phyloP scores from a whole-genome alignment of 2,113 vertebrate species.

The Prunella fulvescens region DNA sequence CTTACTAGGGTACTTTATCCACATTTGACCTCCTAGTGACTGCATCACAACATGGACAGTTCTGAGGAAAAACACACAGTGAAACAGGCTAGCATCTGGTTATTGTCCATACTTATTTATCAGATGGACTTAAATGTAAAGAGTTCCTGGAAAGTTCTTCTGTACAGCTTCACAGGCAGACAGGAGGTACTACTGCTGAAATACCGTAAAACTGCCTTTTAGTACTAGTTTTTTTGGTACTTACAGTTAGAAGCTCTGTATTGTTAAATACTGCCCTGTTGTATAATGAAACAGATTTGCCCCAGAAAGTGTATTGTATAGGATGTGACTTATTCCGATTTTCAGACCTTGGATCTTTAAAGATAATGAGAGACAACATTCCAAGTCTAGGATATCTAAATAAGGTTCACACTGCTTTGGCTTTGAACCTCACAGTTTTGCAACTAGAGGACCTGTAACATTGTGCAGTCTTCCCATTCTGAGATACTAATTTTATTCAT shows the following conservation, averaged over 20 bases:
- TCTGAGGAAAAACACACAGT: neutral
- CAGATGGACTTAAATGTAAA: neutral
- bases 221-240: neutral
- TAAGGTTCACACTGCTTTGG: neutral
- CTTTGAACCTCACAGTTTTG: neutral
- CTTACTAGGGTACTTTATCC: neutral
- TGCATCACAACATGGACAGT: neutral
- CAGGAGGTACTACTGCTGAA: neutral
- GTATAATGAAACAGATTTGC: neutral
- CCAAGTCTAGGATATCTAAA: neutral
- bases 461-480: neutral
- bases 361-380: neutral
- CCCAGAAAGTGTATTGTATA: neutral
- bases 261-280: neutral
- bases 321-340: neutral
- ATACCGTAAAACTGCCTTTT: neutral
- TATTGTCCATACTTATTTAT: neutral
- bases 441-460: neutral
- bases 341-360: neutral
- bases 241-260: neutral
- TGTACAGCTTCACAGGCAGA: neutral
- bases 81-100: neutral
- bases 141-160: neutral
- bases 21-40: neutral
- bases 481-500: neutral